phyloP scores from a whole-genome alignment of 1,140 invertebrate genomes.

The Galleria mellonella region DNA sequence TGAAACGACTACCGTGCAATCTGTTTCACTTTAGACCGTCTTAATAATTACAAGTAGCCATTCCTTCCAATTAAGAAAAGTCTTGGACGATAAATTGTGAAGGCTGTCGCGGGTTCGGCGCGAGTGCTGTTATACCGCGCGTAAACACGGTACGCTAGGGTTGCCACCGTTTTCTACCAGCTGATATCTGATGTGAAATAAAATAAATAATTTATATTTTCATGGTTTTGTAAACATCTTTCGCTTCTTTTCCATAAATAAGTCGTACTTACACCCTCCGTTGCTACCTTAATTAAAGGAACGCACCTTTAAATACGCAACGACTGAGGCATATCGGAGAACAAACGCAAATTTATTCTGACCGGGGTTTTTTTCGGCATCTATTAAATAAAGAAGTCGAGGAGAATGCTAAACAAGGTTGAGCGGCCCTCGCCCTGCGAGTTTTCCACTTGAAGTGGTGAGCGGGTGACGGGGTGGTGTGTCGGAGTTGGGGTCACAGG shows the following conservation, averaged over 20 bases:
- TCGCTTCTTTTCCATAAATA: slow-evolving; percentile 36
- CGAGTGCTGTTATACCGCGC: slow-evolving; percentile 34
- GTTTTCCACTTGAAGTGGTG: slow-evolving; percentile 66
- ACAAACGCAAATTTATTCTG: slow-evolving; percentile 64
- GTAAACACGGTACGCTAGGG: slow-evolving; percentile 49
- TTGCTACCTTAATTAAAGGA: slow-evolving; percentile 52
- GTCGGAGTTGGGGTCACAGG: slow-evolving; percentile 35
- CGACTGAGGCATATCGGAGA: slow-evolving; percentile 47
- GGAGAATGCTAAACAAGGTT: slow-evolving; percentile 71
- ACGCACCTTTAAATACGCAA: slow-evolving; percentile 46
- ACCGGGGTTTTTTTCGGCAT: slow-evolving; percentile 61
- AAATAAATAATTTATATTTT: slow-evolving; percentile 35
- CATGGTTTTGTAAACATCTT: slow-evolving; percentile 39
- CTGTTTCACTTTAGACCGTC: slow-evolving; percentile 71
- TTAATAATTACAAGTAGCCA: slow-evolving; percentile 74
- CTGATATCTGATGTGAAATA: background rate
- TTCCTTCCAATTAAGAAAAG: slow-evolving; percentile 73
- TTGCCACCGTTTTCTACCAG: slow-evolving; percentile 22
- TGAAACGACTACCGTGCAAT: slow-evolving; percentile 50
- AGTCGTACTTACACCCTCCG: slow-evolving; percentile 45
- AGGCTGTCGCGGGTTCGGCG: slow-evolving; percentile 45
- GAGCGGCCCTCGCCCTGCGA: slow-evolving; percentile 64
- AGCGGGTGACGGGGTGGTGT: slow-evolving; percentile 27
- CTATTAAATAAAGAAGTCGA: slow-evolving; percentile 71
- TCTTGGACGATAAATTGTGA: slow-evolving; percentile 68